Conservation (phyloP, 2,888 invertebrate species). For the Archaeoteleia sp. region DNA sequence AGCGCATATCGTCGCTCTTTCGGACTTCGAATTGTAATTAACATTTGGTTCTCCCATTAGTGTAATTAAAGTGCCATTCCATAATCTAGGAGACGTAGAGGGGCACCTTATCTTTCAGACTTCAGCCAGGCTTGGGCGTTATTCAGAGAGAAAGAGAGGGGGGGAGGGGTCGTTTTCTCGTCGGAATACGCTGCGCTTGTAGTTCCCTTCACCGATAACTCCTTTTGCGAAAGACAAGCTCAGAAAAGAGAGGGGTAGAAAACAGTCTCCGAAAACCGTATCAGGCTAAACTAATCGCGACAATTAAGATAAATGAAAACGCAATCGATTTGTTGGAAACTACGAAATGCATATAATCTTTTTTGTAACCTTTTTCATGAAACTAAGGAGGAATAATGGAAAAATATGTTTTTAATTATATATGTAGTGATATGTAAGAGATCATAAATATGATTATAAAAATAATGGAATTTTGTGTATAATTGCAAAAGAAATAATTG, state of each 20-base stretch:
- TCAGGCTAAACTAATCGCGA: conserved; percentile 65
- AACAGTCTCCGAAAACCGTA: conserved; percentile 51
- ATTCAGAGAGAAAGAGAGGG: conserved; percentile 54
- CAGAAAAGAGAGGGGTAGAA: conserved; percentile 49
- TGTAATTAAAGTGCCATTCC: conserved; percentile 85
- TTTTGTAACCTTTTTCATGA: too few species aligned
- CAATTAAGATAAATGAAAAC: conserved; percentile 65
- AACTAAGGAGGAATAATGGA: too few species aligned
- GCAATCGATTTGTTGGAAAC: conserved; percentile 34
- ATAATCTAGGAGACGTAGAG: conserved; percentile 77
- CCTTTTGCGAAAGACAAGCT: conserved; percentile 60
- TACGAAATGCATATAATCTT: too few species aligned
- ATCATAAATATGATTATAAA: too few species aligned
- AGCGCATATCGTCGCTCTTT: conserved; percentile 76
- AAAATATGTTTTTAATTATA: too few species aligned
- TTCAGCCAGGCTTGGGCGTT: conserved; percentile 67
- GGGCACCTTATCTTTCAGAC: conserved; percentile 74
- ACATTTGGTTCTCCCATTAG: conserved; percentile 85
- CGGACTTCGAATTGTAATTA: conserved; percentile 84
- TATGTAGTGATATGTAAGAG: too few species aligned
- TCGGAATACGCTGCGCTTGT: conserved; percentile 59
- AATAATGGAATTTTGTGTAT: conserved; percentile 14
- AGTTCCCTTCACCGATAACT: conserved; percentile 69
- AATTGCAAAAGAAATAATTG: conserved; percentile 41
- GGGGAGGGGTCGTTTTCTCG: conserved; percentile 63